Base-by-base conservation (phyloP, 2,797 vertebrate genomes). In the Falco columbarius region DNA sequence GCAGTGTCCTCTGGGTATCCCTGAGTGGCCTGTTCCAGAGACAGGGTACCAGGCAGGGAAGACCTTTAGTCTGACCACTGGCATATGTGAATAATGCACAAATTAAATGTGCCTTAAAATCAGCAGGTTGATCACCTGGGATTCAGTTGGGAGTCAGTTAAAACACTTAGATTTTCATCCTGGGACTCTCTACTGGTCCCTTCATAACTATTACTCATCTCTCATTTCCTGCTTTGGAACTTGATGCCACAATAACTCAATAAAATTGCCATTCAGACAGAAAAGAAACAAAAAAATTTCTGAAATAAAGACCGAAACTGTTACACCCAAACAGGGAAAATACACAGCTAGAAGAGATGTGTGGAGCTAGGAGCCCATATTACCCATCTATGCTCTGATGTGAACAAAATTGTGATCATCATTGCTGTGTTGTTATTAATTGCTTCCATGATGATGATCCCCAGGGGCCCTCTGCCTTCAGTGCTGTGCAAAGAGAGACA, bases 221-320 rank as follows among this genome's bases (percentile, higher is more conserved):
- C 14, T 51, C 18, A 18, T 81, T 83, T 80, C 15, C 10, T 30
- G 22, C 63, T 70, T 81, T 79, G 42, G 30, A 58, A 51, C 9
- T 16, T 16, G 1, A 32, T 42, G 19, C 8, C 38, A 52, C 23
- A 44, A 7, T 23, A 65, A 58, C 20, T 71, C 20, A 18, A 32
- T 32, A n/a, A 79, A 56, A 38, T 0, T 1, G 2, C 30, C 18
- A 27, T 34, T 46, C 26, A 59, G 55, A 20, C 1, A 63, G 38
- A 59, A 66, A 74, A 46, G 14, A 20, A 40, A 81, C 26, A 7
- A 27, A 40, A 16, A 27, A 71, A 54, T 36, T 73, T 6, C 8
- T 79, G 29, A 92, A 84, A 49, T 46, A n/a, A 89, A 70, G 19
- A 12, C 10, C 58, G 26, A 36, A 67, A 14, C 4, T 1, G 2